Evolutionary conservation across 2,797 vertebrate genomes (phyloP).

Genomic region (Tarsius wallacei): DNA sequence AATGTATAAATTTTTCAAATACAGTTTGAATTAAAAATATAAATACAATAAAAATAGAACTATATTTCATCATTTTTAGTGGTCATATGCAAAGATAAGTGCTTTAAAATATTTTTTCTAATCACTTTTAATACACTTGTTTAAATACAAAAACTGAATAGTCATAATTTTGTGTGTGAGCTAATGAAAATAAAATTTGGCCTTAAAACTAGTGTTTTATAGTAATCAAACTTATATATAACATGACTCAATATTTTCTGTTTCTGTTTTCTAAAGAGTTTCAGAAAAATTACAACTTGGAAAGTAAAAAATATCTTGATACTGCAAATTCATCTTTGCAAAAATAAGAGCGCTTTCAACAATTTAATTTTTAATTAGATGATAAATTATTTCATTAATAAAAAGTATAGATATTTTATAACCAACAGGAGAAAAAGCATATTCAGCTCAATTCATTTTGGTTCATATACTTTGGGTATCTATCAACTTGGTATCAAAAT

Average conservation of each 20-base stretch:
- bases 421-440: background rate
- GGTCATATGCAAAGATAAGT: background rate
- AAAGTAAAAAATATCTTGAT: background rate
- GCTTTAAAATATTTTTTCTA: background rate
- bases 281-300: background rate
- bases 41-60: background rate
- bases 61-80: background rate
- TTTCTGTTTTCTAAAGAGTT: background rate
- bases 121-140: background rate
- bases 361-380: background rate
- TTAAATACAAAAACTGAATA: no score
- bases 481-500: background rate
- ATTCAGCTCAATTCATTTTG: background rate
- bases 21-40: background rate
- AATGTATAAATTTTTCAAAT: no score
- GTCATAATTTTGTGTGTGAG: background rate
- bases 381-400: background rate
- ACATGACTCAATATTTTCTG: background rate
- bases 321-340: background rate
- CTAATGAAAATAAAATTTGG: background rate
- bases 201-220: background rate
- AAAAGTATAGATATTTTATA: background rate
- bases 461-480: background rate
- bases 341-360: background rate
- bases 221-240: background rate